Percentiles rank a stretch among this genome's conserved stretches.
Evolutionary conservation across 2,113 vertebrate genomes (phyloP).

Genomic region (Eulemur macaco): DNA sequence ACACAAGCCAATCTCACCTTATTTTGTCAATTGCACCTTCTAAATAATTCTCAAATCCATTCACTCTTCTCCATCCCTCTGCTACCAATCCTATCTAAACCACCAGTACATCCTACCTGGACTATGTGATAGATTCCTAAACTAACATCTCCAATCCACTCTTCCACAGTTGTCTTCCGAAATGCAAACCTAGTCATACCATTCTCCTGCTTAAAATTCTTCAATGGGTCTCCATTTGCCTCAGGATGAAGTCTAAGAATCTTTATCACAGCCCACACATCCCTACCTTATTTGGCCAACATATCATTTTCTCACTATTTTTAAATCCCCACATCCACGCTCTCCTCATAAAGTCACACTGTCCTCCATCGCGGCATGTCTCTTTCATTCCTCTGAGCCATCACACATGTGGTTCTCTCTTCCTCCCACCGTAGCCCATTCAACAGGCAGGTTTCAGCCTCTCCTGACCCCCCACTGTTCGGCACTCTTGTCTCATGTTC

Average conservation of each 20-base stretch:
- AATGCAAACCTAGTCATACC: neutral
- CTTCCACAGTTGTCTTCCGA: neutral
- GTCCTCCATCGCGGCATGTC: neutral
- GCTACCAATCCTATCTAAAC: neutral
- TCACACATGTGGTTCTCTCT: no score
- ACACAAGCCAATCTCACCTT: neutral
- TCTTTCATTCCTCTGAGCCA: neutral
- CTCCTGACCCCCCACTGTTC: neutral
- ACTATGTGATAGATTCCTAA: no score
- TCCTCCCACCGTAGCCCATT: neutral
- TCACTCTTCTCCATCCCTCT: neutral
- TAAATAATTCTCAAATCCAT: neutral
- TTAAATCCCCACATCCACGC: neutral
- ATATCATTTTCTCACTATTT: neutral
- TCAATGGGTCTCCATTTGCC: neutral
- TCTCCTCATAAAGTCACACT: neutral
- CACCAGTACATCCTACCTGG: neutral
- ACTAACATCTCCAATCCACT: neutral
- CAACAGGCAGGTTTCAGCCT: neutral
- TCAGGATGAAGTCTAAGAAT: neutral
- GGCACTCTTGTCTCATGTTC: neutral
- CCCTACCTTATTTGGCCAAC: neutral
- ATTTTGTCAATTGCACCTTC: neutral
- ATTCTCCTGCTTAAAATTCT: neutral
- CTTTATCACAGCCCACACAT: neutral